Evolutionary conservation across 2,888 invertebrate species (phyloP), one percentile per base, ranked within the genome.

Genomic region (Asteroscopus sphinx): DNA sequence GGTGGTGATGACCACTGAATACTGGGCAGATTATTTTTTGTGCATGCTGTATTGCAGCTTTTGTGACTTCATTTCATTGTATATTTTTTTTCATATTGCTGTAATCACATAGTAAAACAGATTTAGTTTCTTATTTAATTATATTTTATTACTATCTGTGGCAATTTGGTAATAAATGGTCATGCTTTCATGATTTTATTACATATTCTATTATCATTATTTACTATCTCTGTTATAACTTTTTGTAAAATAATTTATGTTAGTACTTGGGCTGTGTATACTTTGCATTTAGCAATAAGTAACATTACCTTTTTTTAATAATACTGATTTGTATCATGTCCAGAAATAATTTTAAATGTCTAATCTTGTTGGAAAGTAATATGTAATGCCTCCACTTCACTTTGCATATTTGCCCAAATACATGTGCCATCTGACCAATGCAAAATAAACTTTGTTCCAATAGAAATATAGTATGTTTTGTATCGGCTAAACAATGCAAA

Each of bases 1-100:
- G 37, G 32, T 57, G 47, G 40, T 61, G 61, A 61, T 69, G 72
- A 66, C 55, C 62, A 61, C 46, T 39, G 25, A 44, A 21, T 39
- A 25, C 32, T 52, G 26, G 16, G 12, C 37, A 32, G n/a, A 33
- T 32, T 36, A 35, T 28, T 13, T 57, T 36, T 56, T 45, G 47
- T 46, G 33, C 39, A 55, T 49, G 17, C 41, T 42, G 52, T 52
- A 32, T 62, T 54, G 68, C 39, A 51, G 36, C 16, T 25, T n/a
- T 28, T 32, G 11, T 64, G 25, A 46, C 17, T 45, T 30, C 35
- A 21, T 21, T 4, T 21, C 21, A 21, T 21, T 21, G 21, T 21
- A n/a, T n/a, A n/a, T n/a, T n/a, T n/a, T n/a, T n/a, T n/a, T n/a
- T n/a, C n/a, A n/a, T n/a, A n/a, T n/a, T n/a, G n/a, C n/a, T n/a